A percentile compares a stretch with the other conserved stretches of the same genome.
Conservation (phyloP, 2,797 vertebrate species). For the Phalloptychus januarius region DNA sequence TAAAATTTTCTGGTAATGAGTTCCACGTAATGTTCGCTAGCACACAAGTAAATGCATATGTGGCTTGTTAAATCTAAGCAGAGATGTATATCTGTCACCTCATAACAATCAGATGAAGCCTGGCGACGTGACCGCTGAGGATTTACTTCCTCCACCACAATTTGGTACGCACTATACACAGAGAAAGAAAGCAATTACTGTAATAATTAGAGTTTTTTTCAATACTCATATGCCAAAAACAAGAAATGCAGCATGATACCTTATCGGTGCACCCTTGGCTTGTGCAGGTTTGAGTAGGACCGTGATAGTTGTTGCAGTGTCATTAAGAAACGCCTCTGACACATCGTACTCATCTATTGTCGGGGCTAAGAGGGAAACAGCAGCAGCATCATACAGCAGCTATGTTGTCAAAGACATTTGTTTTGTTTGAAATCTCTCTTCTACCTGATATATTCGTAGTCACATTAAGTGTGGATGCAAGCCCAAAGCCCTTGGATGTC, state of each 20-base stretch:
- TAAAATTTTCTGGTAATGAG: not conserved
- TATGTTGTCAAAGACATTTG: not conserved
- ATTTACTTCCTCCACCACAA: conserved; percentile 94
- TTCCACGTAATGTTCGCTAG: not conserved
- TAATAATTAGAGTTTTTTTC: not conserved
- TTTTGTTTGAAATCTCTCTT: not conserved
- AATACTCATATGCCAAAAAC: not conserved
- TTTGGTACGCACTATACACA: conserved; percentile 89
- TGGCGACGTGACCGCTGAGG: conserved; percentile 89
- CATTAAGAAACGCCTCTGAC: conserved; percentile 93
- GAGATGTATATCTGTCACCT: conserved; percentile 65
- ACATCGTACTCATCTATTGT: conserved; percentile 97
- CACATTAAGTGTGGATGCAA: conserved; percentile 90
- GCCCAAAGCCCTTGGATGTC: conserved; percentile 94
- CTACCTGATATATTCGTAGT: conserved; percentile 99
- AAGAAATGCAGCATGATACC: conserved; percentile 72
- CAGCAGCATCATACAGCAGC: not conserved
- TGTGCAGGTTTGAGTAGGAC: conserved; percentile 96
- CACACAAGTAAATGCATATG: not conserved
- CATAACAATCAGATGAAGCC: conserved; percentile 90
- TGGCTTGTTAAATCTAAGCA: not conserved
- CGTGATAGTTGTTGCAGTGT: conserved; percentile 98
- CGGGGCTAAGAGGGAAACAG: conserved; percentile 83
- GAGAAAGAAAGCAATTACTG: not conserved
- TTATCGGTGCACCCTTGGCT: conserved; percentile 97